A percentile compares a stretch with the other conserved stretches of the same genome.
These are phyloP conservation scores for Chascanopsetta lugubris DNA, from an alignment of 2,113 vertebrate species.

Conservation along the genomic window DNA sequence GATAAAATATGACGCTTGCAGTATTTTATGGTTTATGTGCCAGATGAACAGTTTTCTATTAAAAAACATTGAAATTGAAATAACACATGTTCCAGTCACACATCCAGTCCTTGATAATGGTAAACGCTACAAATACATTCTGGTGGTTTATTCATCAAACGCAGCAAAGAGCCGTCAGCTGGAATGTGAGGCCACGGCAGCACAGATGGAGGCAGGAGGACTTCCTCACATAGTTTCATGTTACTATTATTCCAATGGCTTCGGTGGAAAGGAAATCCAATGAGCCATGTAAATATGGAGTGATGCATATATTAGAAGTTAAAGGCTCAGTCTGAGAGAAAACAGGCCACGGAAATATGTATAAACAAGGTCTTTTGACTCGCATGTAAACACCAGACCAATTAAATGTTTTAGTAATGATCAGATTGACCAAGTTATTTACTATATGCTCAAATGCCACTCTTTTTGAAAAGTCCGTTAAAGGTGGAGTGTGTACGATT, in stretches of 20 bases:
- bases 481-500: too few species aligned
- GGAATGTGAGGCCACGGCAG: slow-evolving; percentile 54
- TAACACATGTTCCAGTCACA: slow-evolving; percentile 73
- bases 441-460: neutral
- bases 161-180: slow-evolving; percentile 47
- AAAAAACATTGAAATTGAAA: slow-evolving; percentile 74
- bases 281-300: slow-evolving; percentile 2
- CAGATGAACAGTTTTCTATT: slow-evolving; percentile 77
- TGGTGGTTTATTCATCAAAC: slow-evolving; percentile 57
- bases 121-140: too few species aligned
- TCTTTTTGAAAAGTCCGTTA: slow-evolving; percentile 6
- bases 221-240: slow-evolving; percentile 46
- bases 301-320: slow-evolving; percentile 3
- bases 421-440: too few species aligned
- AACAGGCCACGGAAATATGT: neutral
- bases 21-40: slow-evolving; percentile 71
- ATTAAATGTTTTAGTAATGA: neutral
- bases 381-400: neutral
- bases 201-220: slow-evolving; percentile 51
- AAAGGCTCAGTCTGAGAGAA: neutral
- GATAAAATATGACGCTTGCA: slow-evolving; percentile 66
- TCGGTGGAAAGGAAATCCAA: slow-evolving; percentile 10
- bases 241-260: slow-evolving; percentile 31
- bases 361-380: neutral
- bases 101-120: slow-evolving; percentile 64